Evolutionary conservation across 92 coral and sea anemone species (phyloP).

Genomic region (Isaurus tuberculatus): DNA sequence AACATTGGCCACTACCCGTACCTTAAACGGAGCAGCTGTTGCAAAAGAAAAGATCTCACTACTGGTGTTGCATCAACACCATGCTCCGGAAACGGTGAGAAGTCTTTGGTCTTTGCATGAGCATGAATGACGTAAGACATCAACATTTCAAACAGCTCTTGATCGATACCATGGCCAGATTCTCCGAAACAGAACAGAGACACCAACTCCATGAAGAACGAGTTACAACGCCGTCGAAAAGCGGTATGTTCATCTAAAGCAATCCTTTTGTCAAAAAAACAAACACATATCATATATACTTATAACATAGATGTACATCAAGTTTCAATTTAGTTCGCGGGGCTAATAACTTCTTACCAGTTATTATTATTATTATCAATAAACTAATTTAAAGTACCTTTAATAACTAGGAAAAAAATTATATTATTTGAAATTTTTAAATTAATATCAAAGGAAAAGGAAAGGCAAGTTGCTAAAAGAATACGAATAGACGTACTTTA

Average conservation of each 20-base stretch:
- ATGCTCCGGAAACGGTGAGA: slow-evolving; percentile 86
- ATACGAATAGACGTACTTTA: too few relatives aligned
- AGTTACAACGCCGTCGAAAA: slow-evolving; percentile 85
- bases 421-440: too few relatives aligned
- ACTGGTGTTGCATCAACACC: slow-evolving; percentile 87
- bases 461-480: too few relatives aligned
- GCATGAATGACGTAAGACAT: slow-evolving; percentile 77
- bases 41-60: slow-evolving; percentile 84
- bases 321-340: too few relatives aligned
- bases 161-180: slow-evolving; percentile 46
- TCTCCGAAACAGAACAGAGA: slow-evolving; percentile 84
- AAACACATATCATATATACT: not conserved
- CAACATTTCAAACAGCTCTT: slow-evolving; percentile 76
- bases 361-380: too few relatives aligned
- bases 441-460: too few relatives aligned
- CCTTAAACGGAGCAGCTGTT: slow-evolving; percentile 79
- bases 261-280: slow-evolving; percentile 11
- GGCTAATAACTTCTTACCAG: too few relatives aligned
- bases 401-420: too few relatives aligned
- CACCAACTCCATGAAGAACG: slow-evolving; percentile 90
- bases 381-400: too few relatives aligned
- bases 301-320: too few relatives aligned
- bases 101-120: slow-evolving; percentile 68
- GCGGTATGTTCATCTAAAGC: slow-evolving; percentile 65
- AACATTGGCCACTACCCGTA: not conserved